Evolutionary conservation across 1,140 invertebrate genomes (phyloP), one percentile per base, ranked within the genome.

Genomic region (Lucilia sericata): DNA sequence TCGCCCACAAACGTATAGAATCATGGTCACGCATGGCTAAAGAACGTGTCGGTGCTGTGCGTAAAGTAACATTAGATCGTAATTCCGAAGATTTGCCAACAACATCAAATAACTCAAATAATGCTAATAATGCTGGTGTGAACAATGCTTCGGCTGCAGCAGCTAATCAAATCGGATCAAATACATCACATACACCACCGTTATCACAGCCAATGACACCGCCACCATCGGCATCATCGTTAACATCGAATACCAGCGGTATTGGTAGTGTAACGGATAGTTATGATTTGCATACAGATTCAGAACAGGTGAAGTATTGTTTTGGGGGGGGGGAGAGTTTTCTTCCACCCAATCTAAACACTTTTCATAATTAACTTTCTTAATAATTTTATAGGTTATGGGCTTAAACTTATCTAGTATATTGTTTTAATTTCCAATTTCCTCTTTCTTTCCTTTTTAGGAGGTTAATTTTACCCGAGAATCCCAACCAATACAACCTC

Each of bases 21-120:
- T 94, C 94, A n/a, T 95, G 94, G 94, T 94, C 94, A 2, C 91
- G 93, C 80, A 93, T 94, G 14, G 94, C 94, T 55, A 93, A 94
- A 86, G 94, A 95, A 86, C 91, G 94, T 30, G 94, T 94, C 9
- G 92, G 93, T 55, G 94, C 93, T 10, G 93, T 93, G 10, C 92
- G 92, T 83, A 93, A 92, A 74, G 92, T 93, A 0, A 92, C 93
- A 21, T 92, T 92, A 83, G 93, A 93, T 86, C 93, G 93, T 84
- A 93, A 93, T 47, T 93, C 93, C 2, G 93, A 93, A 81, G 93
- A 83, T 19, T 5, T 36, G 82, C 55, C 82, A 21, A 21, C 82
- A 47, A 70, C 82, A 47, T 82, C 82, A 13, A 30, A 83, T 78
- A 60, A 14, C n/a, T 65, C 14, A 9, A 21, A 36, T n/a, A 12